A percentile compares a stretch with the other conserved stretches of the same genome.
Conservation (phyloP, 30 jellyfish, hydroid and myxozoan genomes). For the Turritopsis dohrnii region DNA sequence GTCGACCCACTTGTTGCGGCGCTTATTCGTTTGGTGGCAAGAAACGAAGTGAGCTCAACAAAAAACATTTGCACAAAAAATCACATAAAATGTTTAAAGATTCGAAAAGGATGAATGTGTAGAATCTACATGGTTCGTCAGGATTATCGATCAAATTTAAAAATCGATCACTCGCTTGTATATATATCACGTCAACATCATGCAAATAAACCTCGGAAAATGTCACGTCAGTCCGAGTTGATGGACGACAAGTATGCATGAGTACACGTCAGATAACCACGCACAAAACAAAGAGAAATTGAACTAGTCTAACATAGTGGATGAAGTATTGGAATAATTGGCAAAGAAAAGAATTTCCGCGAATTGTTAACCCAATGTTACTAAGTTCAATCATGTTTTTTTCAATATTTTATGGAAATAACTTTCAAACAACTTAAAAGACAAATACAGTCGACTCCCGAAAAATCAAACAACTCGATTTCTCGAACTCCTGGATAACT, state of each 20-base stretch:
- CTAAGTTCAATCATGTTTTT: neutral
- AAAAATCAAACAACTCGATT: too few species aligned
- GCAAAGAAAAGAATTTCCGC: too few species aligned
- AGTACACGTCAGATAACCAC: neutral
- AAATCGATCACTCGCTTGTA: neutral
- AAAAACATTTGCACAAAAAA: conserved; percentile 1
- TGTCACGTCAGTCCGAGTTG: neutral
- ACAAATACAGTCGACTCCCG: too few species aligned
- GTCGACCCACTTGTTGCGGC: conserved; percentile 38
- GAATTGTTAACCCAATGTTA: too few species aligned
- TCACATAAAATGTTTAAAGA: neutral
- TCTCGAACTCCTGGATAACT: too few species aligned
- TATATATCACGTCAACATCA: neutral
- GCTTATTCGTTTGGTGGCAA: conserved; percentile 16
- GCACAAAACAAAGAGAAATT: neutral
- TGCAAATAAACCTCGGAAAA: neutral
- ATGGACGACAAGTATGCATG: neutral
- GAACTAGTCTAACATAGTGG: neutral
- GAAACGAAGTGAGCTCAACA: conserved; percentile 32
- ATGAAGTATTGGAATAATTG: too few species aligned
- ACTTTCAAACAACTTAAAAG: too few species aligned
- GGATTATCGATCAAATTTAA: too few species aligned
- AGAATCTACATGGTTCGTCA: too few species aligned
- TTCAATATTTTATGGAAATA: too few species aligned
- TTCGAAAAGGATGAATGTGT: neutral